Base-by-base conservation (phyloP, 1,140 invertebrate species). In the Geopemphigus sp. region DNA sequence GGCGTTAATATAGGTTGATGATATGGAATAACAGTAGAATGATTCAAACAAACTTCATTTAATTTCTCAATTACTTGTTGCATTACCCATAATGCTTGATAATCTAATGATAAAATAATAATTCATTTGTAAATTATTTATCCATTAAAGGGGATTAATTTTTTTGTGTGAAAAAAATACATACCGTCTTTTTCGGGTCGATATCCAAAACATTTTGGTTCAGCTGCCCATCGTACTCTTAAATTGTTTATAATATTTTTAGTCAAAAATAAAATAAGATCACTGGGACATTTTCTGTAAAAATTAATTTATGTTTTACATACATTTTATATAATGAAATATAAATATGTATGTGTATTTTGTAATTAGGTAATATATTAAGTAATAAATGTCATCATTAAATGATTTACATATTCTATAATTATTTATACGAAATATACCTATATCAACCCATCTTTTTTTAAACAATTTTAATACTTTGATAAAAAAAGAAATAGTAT, bases 61-160 rank as follows among this genome's bases (percentile, higher is more conserved):
- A 92, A 89, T 86, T 90, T 89, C 26, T 87, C 87, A 64, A 90
- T 91, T 63, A 93, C 90, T 54, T 89, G 87, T 85, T 91, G 90
- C 90, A 92, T 92, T 78, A 93, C 86, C 80, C 90, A 89, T 54
- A 92, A 85, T 47, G 91, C 89, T 85, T 89, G 89, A 84, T 90
- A 92, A 82, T 88, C 92, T 92, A 86, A 61, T 81, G 81, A 80
- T 82, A 61, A 29, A 50, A 47, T 64, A 12, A n/a, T 32, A 63
- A 24, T n/a, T 63, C 5, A 29, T 32, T 29, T 26, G 26, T 6
- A 11, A 50, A 50, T 11, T 39, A 39, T 8, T 8, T 39, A 39
- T 39, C 1, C 14, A 50, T 50, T 8, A 50, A 50, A 50, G 3
- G 8, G 32, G 32, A 39, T 39, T 39, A 39, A n/a, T 45, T 45